Evolutionary conservation across 2,113 vertebrate genomes (phyloP).

Genomic region (Catharus fuscescens): DNA sequence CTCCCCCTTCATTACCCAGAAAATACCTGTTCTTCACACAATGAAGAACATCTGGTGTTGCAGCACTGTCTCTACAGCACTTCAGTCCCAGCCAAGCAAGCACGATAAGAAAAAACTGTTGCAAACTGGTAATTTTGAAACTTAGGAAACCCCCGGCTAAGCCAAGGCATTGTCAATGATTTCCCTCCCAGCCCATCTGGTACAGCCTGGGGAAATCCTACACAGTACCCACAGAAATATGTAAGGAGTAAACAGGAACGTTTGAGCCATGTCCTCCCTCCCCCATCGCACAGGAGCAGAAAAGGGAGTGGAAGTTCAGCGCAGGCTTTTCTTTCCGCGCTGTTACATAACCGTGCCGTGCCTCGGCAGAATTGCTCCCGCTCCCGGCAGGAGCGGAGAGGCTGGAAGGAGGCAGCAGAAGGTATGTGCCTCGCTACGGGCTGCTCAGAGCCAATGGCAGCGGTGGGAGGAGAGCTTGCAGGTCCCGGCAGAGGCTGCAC

Average conservation of each 20-base stretch:
- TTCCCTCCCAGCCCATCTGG: neutral
- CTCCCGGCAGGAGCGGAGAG: neutral
- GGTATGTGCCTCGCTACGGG: conserved; percentile 31
- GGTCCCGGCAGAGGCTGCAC: conserved; percentile 11
- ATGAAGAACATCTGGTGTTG: neutral
- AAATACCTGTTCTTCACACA: neutral
- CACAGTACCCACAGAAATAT: neutral
- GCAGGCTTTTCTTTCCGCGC: neutral
- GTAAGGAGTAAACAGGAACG: neutral
- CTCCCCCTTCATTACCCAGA: neutral
- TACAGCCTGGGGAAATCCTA: neutral
- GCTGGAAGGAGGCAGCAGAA: neutral
- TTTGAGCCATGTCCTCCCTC: neutral
- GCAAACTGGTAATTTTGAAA: neutral
- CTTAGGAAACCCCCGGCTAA: neutral
- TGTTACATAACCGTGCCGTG: neutral
- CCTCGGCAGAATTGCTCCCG: neutral
- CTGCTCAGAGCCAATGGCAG: neutral
- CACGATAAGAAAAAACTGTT: neutral
- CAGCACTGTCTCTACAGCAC: neutral
- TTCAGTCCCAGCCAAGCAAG: neutral
- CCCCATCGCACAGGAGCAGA: neutral
- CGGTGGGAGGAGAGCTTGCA: conserved; percentile 22
- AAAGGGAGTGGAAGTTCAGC: neutral
- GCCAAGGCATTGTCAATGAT: neutral